phyloP scores from a whole-genome alignment of 37 sponge, comb jelly and placozoan genomes.

The Ianthella basta region DNA sequence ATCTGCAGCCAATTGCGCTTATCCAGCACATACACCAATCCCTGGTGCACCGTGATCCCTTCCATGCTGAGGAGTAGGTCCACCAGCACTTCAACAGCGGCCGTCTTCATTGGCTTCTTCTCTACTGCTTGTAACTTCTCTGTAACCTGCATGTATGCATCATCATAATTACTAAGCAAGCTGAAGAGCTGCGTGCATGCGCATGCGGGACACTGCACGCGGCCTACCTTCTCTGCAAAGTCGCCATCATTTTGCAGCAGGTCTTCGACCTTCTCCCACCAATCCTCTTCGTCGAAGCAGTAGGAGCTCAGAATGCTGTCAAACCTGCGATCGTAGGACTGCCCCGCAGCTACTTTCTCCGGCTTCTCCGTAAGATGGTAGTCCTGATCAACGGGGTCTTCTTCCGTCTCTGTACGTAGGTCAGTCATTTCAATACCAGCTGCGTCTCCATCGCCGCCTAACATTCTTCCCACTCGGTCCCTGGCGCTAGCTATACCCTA shows the following conservation, averaged over 20 bases:
- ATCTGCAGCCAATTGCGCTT: background rate
- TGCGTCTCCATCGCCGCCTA: no score
- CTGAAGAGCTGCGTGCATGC: no score
- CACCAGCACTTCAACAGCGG: background rate
- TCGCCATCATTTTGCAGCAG: background rate
- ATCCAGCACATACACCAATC: conserved; percentile 10
- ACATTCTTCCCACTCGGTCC: no score
- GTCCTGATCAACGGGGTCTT: no score
- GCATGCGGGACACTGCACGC: no score
- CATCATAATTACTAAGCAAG: no score
- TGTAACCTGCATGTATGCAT: no score
- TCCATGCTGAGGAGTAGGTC: conserved; percentile 2
- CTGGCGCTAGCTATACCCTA: no score
- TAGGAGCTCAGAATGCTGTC: background rate
- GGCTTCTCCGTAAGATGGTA: no score
- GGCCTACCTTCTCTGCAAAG: background rate
- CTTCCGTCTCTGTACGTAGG: no score
- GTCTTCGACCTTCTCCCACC: conserved; percentile 17
- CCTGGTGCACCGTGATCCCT: background rate
- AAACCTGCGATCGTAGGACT: background rate
- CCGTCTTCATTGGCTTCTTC: background rate
- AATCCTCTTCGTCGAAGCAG: background rate
- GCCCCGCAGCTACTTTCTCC: background rate
- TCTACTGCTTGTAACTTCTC: background rate
- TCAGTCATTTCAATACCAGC: no score